Conservation (phyloP, 1,140 invertebrate species). For the Eulimnadia texana region DNA sequence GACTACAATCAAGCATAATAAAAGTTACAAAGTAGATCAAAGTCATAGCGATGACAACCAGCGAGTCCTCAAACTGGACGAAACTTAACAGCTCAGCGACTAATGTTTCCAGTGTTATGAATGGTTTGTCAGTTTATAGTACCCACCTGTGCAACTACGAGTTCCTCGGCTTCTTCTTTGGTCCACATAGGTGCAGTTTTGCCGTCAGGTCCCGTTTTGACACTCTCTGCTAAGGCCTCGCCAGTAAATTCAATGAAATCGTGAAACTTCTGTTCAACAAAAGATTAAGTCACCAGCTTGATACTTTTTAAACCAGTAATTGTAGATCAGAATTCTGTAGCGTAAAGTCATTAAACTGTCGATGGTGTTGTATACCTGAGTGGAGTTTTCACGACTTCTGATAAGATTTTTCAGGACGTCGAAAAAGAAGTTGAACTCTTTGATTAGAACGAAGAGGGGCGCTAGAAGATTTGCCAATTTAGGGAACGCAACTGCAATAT, state of each 20-base stretch:
- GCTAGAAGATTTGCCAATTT: not conserved
- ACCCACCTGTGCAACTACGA: slow-evolving; percentile 7
- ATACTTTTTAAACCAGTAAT: not conserved
- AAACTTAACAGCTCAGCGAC: not conserved
- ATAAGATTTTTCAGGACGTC: not conserved
- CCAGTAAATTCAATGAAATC: slow-evolving; percentile 10
- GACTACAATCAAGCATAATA: slow-evolving; percentile 28
- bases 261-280: not conserved
- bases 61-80: not conserved
- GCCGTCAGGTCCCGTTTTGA: not conserved
- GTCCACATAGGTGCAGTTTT: not conserved
- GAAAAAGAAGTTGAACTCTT: slow-evolving; percentile 9
- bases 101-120: not conserved
- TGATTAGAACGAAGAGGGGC: not conserved
- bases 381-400: not conserved
- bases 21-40: not conserved
- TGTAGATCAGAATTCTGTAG: not conserved
- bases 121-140: not conserved
- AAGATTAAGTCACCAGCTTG: not conserved
- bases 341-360: not conserved
- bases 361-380: not conserved
- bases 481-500: not conserved
- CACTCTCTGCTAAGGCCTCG: not conserved
- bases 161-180: slow-evolving; percentile 2
- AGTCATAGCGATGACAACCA: not conserved